Conservation (phyloP, 2,888 invertebrate species). For the Taenaris catops region DNA sequence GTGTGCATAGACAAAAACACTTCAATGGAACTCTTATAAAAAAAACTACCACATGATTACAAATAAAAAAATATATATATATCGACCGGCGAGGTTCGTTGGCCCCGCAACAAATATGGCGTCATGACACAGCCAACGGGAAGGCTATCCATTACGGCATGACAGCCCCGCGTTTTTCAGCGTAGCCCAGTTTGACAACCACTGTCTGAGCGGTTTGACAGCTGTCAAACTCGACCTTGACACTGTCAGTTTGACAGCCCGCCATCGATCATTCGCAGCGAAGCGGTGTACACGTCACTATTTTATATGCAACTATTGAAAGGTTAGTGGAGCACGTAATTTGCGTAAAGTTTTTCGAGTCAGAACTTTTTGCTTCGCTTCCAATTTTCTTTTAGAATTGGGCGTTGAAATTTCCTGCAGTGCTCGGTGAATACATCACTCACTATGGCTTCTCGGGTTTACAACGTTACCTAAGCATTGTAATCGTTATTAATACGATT, state of each 20-base stretch:
- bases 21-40: constrained; percentile 17
- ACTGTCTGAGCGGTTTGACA: constrained; percentile 36
- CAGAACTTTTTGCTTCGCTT: no score
- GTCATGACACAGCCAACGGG: constrained; percentile 33
- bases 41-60: constrained; percentile 21
- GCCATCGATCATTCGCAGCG: constrained; percentile 47
- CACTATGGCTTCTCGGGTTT: not conserved
- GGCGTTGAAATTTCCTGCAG: no score
- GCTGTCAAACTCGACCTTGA: constrained; percentile 64
- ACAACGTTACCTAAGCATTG: not conserved
- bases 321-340: constrained; percentile 21
- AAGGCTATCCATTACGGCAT: constrained; percentile 65
- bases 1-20: constrained; percentile 18
- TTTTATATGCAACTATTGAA: constrained; percentile 19
- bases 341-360: no score
- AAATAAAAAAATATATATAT: constrained; percentile 24
- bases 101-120: constrained; percentile 49
- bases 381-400: no score
- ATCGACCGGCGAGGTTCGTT: constrained; percentile 40
- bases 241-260: constrained; percentile 42
- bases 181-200: constrained; percentile 45
- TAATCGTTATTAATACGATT: not conserved
- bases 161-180: constrained; percentile 65
- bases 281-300: constrained; percentile 27
- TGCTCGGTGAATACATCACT: no score